Percentiles rank a stretch among this genome's conserved stretches.
These are phyloP conservation scores for Drosophila heteroneura DNA, from an alignment of 2,888 invertebrate species.

Conservation along the genomic window DNA sequence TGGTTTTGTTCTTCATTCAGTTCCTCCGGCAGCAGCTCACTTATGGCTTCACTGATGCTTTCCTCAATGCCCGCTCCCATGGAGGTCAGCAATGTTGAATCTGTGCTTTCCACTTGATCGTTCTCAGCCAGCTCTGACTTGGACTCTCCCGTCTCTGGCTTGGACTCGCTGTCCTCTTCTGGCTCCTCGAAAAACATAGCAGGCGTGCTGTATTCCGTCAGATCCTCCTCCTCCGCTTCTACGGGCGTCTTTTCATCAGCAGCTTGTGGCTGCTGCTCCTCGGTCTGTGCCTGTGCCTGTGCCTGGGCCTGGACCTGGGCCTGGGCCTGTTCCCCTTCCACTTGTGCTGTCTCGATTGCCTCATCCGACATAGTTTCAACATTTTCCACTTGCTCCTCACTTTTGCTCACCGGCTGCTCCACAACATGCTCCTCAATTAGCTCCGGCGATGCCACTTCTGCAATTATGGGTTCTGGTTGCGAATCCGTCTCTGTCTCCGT, in stretches of 20 bases:
- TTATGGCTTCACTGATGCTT: conserved; percentile 60
- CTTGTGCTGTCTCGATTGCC: conserved; percentile 45
- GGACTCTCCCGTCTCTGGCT: conserved; percentile 7
- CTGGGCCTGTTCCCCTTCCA: not conserved
- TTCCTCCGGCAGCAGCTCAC: conserved; percentile 56
- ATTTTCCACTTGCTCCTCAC: conserved; percentile 66
- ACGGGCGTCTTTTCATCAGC: conserved; percentile 11
- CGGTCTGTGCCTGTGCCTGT: conserved; percentile 3
- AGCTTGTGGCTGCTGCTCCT: conserved; percentile 11
- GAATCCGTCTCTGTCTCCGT: conserved; percentile 16
- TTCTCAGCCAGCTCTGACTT: conserved; percentile 29
- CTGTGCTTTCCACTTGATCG: conserved; percentile 57
- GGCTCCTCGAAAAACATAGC: conserved; percentile 21
- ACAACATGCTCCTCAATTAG: conserved; percentile 63
- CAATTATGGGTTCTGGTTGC: conserved; percentile 7
- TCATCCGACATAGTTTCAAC: conserved; percentile 42
- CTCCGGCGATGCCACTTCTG: conserved; percentile 43
- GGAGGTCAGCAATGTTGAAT: conserved; percentile 46
- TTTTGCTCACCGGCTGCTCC: conserved; percentile 51
- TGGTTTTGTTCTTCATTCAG: conserved; percentile 11
- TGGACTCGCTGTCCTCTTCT: not conserved
- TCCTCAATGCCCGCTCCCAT: conserved; percentile 57
- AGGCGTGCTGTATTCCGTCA: conserved; percentile 13
- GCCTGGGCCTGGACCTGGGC: not conserved
- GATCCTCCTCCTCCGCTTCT: not conserved